Percentiles rank a stretch among this genome's conserved stretches.
These are phyloP conservation scores for Fukomys damarensis DNA, from an alignment of 2,113 vertebrate genomes.

Conservation along the genomic window DNA sequence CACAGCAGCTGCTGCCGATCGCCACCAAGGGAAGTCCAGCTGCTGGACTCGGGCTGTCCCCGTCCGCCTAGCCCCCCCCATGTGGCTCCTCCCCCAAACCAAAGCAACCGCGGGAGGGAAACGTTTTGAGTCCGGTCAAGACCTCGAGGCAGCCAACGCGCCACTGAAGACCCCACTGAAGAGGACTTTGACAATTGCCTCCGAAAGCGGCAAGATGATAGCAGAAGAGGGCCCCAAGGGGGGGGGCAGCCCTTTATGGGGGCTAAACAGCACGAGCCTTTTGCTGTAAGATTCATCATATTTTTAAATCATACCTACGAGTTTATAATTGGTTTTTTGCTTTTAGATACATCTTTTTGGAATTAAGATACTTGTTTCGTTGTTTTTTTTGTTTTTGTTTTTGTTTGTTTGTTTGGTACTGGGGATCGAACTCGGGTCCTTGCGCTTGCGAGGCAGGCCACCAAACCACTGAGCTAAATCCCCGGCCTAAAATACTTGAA, in stretches of 20 bases:
- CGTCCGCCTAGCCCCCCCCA: no score
- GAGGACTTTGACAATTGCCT: background rate
- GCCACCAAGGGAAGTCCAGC: fast-evolving
- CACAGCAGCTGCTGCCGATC: no score
- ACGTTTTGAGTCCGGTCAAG: background rate
- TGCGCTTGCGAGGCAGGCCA: no score
- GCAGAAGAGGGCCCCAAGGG: background rate
- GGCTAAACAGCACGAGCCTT: background rate
- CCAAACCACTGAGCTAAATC: no score
- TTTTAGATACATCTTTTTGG: background rate
- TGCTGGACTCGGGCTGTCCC: background rate
- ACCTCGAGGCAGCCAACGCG: background rate
- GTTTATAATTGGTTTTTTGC: no score
- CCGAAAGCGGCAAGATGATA: background rate
- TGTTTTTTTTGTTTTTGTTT: no score
- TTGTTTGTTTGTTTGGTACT: no score
- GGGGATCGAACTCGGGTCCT: no score
- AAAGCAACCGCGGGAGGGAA: background rate
- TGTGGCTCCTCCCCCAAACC: background rate
- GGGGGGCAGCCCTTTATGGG: background rate
- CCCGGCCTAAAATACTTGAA: no score
- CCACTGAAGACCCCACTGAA: background rate
- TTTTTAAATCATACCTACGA: background rate
- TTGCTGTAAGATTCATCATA: background rate
- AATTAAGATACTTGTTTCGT: background rate